Base-by-base conservation (phyloP, 2,888 invertebrate species). In the Synanthedon myopaeformis region DNA sequence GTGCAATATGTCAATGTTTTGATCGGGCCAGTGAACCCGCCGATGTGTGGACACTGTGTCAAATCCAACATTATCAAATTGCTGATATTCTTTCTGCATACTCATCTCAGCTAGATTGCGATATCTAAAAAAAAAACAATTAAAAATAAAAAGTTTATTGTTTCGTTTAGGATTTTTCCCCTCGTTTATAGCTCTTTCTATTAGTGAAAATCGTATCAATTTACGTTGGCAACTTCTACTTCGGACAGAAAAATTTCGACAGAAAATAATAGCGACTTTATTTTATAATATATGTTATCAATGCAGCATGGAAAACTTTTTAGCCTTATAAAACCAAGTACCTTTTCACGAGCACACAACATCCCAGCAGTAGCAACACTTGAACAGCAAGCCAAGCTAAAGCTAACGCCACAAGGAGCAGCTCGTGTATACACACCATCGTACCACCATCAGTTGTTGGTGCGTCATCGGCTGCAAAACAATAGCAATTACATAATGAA, bases 21-120 rank as follows among this genome's bases (percentile, higher is more conserved):
- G 88, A 64, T 93, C 92, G 0, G 92, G 92, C 91, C 92, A 93
- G 67, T 91, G 92, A 2, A 93, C 93, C 52, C 92, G 88, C 41
- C 92, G 79, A 60, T 89, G 89, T n/a, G 91, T 90, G 51, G 92
- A 89, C 55, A 89, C 85, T n/a, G 89, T 89, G 56, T 92, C 92
- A 59, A 92, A 88, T 35, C 90, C 91, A 13, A 90, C 89, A 72
- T 90, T 90, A 72, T 92, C 92, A 61, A 88, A 88, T 12, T 88
- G 83, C 12, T 87, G 85, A 64, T 88, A 88, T 53, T 88, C 86
- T 55, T 88, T 88, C 64, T 86, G 85, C 76, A 84, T 74, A 52
- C 66, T 84, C 70, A 83, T 63, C 66, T 88, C 88, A 0, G 87
- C 88, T 53, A 88, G 65, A 59, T 81, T 88, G 41, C 88, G 76